These are phyloP conservation scores for Amphipoea lucens DNA, from an alignment of 2,888 invertebrate genomes.

Conservation along the genomic window DNA sequence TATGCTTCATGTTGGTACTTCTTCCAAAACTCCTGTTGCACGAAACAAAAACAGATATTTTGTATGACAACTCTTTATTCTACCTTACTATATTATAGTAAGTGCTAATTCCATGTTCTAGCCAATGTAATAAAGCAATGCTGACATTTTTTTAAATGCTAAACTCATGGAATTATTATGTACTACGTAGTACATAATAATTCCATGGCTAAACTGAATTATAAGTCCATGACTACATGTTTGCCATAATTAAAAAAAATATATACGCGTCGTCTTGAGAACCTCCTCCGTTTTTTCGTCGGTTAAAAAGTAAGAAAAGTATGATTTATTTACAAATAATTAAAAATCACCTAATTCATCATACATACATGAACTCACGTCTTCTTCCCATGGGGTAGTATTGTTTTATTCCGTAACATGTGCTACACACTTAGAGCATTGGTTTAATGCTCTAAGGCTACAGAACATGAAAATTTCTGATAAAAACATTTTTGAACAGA, in stretches of 20 bases:
- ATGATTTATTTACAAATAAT: not conserved
- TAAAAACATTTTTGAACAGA: not conserved
- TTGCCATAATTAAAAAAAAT: not conserved
- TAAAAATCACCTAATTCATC: not conserved
- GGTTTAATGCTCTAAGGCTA: too few species aligned
- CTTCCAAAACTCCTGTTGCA: slow-evolving; percentile 25
- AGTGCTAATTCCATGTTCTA: not conserved
- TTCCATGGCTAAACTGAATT: not conserved
- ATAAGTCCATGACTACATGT: not conserved
- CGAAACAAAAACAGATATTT: not conserved
- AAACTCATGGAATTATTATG: too few species aligned
- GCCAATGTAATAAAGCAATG: not conserved
- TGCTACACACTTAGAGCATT: too few species aligned
- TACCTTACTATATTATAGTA: not conserved
- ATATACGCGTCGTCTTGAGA: too few species aligned
- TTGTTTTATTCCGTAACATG: not conserved
- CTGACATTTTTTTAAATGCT: not conserved
- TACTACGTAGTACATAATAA: too few species aligned
- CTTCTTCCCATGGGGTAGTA: not conserved
- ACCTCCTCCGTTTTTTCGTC: too few species aligned
- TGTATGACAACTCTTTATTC: not conserved
- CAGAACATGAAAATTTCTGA: not conserved
- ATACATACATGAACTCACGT: not conserved
- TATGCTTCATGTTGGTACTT: slow-evolving; percentile 67
- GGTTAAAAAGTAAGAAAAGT: too few species aligned